phyloP scores from a whole-genome alignment of 2,888 invertebrate genomes.

The Dolichomitus sp. region DNA sequence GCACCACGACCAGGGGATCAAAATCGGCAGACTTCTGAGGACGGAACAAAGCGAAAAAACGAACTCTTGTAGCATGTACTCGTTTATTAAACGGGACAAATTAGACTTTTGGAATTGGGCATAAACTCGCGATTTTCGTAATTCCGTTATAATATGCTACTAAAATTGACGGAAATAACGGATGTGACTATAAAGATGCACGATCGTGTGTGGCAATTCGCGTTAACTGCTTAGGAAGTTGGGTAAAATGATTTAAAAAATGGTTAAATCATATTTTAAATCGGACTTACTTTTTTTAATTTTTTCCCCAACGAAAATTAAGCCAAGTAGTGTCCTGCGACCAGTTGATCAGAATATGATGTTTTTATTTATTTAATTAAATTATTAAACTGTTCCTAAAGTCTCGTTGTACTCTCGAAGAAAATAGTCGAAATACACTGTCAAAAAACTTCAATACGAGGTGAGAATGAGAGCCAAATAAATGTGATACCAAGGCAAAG shows the following conservation, averaged over 20 bases:
- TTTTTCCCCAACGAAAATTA: no score
- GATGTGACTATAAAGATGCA: no score
- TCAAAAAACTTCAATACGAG: slow-evolving; percentile 10
- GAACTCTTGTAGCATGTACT: background rate
- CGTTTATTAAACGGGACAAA: background rate
- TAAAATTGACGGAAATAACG: background rate
- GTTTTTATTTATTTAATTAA: background rate
- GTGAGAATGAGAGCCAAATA: slow-evolving; percentile 22
- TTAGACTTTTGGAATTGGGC: background rate
- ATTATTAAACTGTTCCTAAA: background rate
- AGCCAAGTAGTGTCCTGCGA: no score
- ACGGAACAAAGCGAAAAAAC: background rate
- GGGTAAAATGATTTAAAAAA: no score
- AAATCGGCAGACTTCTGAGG: background rate
- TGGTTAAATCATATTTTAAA: no score
- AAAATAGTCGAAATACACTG: background rate
- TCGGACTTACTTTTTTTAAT: no score
- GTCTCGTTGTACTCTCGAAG: no score
- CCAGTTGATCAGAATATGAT: background rate
- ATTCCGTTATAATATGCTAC: background rate
- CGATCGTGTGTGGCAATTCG: no score
- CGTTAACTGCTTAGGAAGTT: no score
- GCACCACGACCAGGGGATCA: background rate
- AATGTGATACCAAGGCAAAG: slow-evolving; percentile 23
- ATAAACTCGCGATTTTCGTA: background rate